Base-by-base conservation (phyloP, 2,888 invertebrate species). In the Syrista parreyssii region DNA sequence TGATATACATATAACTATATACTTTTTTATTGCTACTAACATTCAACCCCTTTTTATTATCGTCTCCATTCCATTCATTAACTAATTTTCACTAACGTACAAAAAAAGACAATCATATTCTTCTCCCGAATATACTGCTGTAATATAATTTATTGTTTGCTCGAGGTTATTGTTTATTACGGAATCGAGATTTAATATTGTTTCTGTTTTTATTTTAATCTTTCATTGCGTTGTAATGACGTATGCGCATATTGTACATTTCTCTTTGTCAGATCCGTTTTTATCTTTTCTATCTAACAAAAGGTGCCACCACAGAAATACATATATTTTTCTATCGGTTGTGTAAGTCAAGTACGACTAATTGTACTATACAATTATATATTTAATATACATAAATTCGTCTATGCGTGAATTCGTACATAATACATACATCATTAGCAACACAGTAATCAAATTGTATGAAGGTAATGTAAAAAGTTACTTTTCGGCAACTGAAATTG, bases 281-380 rank as follows among this genome's bases (percentile, higher is more conserved):
- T 23, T 55, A 55, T 55, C 55, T 55, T 23, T 55, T 55, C 55
- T 55, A 9, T 55, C 55, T 55, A 55, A 55, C 23, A 78, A 73
- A 73, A 78, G 75, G 80, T 81, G 83, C 81, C 82, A 81, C 81
- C 81, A 79, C 78, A 81, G 76, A 82, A 76, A 81, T 71, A 71
- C 55, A 55, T 80, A 80, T 80, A 80, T 81, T 81, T 81, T 80
- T 79, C 77, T 80, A 82, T 79, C 73, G 73, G 69, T 75, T 68
- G 23, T 55, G 55, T 55, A 55, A 55, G 55, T 55, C 55, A 55
- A 55, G 23, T 55, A 55, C 9, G 55, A 55, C 55, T 55, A 55
- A 23, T 55, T 55, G 55, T 55, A 55, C 55, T 55, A 55, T 55
- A 55, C 55, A 55, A 55, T 55, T 55, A 55, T 55, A 55, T 55